A percentile compares a stretch with the other conserved stretches of the same genome.
Evolutionary conservation across 2,113 vertebrate species (phyloP).

Genomic region (Corydoras maculifer): DNA sequence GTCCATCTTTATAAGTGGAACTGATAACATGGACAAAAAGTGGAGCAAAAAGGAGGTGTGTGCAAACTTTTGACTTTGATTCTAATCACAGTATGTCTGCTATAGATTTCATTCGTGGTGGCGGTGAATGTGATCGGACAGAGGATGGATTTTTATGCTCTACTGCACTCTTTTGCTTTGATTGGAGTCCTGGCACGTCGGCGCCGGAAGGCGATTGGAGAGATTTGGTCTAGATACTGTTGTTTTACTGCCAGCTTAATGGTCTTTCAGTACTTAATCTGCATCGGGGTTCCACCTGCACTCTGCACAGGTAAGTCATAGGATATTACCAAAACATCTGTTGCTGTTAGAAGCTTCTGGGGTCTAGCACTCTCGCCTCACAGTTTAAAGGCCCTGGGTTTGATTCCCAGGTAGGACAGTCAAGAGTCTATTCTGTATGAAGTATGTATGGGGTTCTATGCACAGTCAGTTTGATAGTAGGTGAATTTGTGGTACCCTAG

Average conservation of each 20-base stretch:
- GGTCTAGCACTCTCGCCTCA: too few species aligned
- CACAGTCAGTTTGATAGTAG: too few species aligned
- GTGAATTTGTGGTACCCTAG: too few species aligned
- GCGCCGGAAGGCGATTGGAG: conserved; percentile 70
- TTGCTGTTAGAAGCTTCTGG: too few species aligned
- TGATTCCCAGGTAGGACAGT: too few species aligned
- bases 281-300: conserved; percentile 68
- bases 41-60: too few species aligned
- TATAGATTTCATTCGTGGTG: conserved; percentile 63
- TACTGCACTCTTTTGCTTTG: conserved; percentile 61
- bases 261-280: conserved; percentile 68
- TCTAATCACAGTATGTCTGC: conserved; percentile 9
- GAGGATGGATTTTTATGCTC: conserved; percentile 65
- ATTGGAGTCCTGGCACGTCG: conserved; percentile 59
- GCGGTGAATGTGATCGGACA: conserved; percentile 64
- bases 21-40: too few species aligned
- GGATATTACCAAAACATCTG: too few species aligned
- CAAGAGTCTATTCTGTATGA: too few species aligned
- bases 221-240: conserved; percentile 71
- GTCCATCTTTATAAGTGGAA: too few species aligned
- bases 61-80: not conserved
- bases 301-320: conserved; percentile 60
- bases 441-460: too few species aligned
- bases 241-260: conserved; percentile 67
- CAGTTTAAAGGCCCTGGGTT: too few species aligned